A percentile compares a stretch with the other conserved stretches of the same genome.
These are phyloP conservation scores for Cantharis rustica DNA, from an alignment of 2,888 invertebrate species.

Conservation along the genomic window DNA sequence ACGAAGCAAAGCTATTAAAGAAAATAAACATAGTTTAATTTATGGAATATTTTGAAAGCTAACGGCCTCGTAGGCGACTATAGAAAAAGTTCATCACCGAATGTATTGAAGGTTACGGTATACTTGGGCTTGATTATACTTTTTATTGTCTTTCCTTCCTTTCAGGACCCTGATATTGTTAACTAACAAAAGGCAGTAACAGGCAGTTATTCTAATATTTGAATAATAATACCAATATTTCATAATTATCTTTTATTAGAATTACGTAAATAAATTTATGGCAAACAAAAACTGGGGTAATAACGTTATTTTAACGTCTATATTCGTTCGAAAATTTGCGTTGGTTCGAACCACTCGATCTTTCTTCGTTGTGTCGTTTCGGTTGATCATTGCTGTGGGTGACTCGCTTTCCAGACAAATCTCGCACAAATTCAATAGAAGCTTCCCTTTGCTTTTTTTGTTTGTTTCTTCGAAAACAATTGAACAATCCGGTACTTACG, in stretches of 20 bases:
- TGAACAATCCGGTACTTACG: not conserved
- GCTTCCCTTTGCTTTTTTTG: not conserved
- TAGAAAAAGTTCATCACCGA: too few relatives aligned
- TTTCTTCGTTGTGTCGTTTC: not conserved
- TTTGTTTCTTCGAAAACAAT: slow-evolving; percentile 4
- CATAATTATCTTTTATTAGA: not conserved
- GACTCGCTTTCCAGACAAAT: not conserved
- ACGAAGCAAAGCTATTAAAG: too few relatives aligned
- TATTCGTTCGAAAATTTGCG: not conserved
- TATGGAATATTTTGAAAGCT: too few relatives aligned
- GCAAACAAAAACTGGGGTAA: not conserved
- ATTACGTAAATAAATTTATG: not conserved
- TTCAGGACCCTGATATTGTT: too few relatives aligned
- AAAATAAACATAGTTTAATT: too few relatives aligned
- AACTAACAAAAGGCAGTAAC: too few relatives aligned
- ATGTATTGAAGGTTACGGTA: too few relatives aligned
- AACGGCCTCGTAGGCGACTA: too few relatives aligned
- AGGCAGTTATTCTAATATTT: too few relatives aligned
- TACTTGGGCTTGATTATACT: too few relatives aligned
- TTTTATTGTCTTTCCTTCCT: too few relatives aligned
- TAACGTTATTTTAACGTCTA: too few relatives aligned
- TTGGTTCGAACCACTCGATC: not conserved
- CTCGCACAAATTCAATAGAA: not conserved
- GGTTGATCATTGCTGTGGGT: not conserved
- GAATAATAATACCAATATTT: not conserved